Evolutionary conservation across 37 sponge, comb jelly and placozoan species (phyloP).

Genomic region (Dysidea cf. avara): DNA sequence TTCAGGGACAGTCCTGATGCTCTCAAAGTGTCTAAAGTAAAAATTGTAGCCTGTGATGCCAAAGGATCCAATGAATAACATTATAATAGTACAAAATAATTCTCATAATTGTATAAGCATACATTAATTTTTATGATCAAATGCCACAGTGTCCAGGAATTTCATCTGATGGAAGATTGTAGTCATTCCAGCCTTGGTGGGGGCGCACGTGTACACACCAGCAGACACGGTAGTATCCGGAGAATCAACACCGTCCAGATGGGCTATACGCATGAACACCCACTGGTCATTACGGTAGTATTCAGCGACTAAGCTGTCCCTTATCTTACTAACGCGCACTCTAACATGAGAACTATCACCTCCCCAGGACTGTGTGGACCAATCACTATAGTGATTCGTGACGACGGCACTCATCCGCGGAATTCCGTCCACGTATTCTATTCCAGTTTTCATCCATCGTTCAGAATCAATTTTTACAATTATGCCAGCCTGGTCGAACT

Average conservation of each 20-base stretch:
- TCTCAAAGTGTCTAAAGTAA: slow-evolving; percentile 61
- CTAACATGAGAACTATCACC: neutral
- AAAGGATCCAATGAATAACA: slow-evolving; percentile 17
- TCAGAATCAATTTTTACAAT: slow-evolving; percentile 20
- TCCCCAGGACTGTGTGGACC: slow-evolving; percentile 25
- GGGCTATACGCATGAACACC: slow-evolving; percentile 25
- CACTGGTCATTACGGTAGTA: slow-evolving; percentile 7
- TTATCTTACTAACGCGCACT: neutral
- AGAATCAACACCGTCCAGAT: neutral
- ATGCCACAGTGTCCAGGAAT: neutral
- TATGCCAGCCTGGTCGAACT: slow-evolving; percentile 53
- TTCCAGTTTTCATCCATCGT: slow-evolving; percentile 55
- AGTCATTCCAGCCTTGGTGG: neutral
- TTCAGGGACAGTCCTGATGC: slow-evolving; percentile 80
- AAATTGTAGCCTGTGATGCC: slow-evolving; percentile 97
- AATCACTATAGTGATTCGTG: slow-evolving; percentile 40
- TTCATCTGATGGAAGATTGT: slow-evolving; percentile 4
- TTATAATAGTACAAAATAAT: too few species aligned
- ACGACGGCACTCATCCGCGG: slow-evolving; percentile 52
- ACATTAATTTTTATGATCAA: slow-evolving; percentile 4
- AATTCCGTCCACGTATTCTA: slow-evolving; percentile 17
- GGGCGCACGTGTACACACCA: slow-evolving; percentile 36
- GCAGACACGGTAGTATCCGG: neutral
- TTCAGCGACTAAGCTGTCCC: neutral
- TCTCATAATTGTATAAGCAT: too few species aligned